Evolutionary conservation across 1,140 invertebrate genomes (phyloP).

Genomic region (Popillia japonica): DNA sequence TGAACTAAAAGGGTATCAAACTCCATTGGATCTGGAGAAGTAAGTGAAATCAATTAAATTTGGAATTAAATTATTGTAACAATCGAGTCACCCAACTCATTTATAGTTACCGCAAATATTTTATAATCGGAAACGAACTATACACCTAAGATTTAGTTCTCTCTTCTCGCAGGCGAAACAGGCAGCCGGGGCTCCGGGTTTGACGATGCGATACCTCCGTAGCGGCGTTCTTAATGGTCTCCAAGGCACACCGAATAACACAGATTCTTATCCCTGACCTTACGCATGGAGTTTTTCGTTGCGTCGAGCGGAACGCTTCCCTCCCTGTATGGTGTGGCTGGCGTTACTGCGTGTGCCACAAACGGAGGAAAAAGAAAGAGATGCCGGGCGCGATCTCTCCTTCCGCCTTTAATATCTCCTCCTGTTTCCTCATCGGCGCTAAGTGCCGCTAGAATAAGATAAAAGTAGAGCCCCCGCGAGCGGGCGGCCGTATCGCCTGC

Average conservation of each 20-base stretch:
- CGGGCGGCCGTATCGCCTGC: too few relatives aligned
- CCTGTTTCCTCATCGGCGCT: background rate
- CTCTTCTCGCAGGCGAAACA: too few relatives aligned
- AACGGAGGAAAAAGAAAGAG: background rate
- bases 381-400: background rate
- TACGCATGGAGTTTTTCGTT: conserved; percentile 40
- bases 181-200: too few relatives aligned
- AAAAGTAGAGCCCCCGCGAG: background rate
- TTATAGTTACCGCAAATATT: too few relatives aligned
- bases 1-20: too few relatives aligned
- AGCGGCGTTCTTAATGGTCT: conserved; percentile 39
- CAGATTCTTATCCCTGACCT: conserved; percentile 45
- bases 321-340: too few relatives aligned
- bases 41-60: too few relatives aligned
- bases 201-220: background rate
- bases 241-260: conserved; percentile 41
- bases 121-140: too few relatives aligned
- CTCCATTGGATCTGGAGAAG: too few relatives aligned
- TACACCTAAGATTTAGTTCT: too few relatives aligned
- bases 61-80: too few relatives aligned
- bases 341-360: background rate
- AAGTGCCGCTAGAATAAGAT: background rate
- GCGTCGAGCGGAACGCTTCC: conserved; percentile 9
- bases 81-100: too few relatives aligned
- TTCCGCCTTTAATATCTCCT: background rate